phyloP scores from a whole-genome alignment of 2,888 invertebrate species.

The Erebia palarica region DNA sequence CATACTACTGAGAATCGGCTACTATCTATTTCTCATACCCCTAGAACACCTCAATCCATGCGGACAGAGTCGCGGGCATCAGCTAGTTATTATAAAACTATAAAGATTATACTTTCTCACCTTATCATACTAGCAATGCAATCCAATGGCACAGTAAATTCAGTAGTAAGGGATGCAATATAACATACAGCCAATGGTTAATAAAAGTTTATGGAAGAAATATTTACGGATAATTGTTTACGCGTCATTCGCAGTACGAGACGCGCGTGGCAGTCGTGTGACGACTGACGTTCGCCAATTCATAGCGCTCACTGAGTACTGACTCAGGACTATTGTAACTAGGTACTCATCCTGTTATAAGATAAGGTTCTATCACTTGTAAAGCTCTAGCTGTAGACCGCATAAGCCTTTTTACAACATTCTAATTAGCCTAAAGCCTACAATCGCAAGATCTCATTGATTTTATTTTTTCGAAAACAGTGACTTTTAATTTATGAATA shows the following conservation, averaged over 20 bases:
- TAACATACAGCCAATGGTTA: background rate
- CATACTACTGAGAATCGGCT: too few species aligned
- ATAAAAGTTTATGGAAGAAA: background rate
- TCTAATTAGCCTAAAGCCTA: too few species aligned
- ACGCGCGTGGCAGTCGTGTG: background rate
- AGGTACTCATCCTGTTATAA: background rate
- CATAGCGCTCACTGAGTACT: constrained; percentile 13
- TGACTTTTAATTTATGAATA: too few species aligned
- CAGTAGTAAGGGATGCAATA: background rate
- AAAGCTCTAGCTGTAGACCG: background rate
- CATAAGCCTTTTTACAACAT: background rate
- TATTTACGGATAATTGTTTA: background rate
- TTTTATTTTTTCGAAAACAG: too few species aligned
- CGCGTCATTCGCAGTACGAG: background rate
- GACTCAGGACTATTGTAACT: background rate
- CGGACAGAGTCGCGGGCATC: too few species aligned
- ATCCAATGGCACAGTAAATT: constrained; percentile 8
- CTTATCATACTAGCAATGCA: background rate
- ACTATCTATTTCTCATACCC: too few species aligned
- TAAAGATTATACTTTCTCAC: background rate
- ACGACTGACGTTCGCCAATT: constrained; percentile 1
- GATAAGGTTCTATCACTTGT: background rate
- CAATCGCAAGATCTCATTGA: too few species aligned
- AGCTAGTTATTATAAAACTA: too few species aligned
- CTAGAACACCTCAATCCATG: too few species aligned